These are phyloP conservation scores for Craterocephalus amniculus DNA, from an alignment of 2,797 vertebrate species.

Conservation along the genomic window DNA sequence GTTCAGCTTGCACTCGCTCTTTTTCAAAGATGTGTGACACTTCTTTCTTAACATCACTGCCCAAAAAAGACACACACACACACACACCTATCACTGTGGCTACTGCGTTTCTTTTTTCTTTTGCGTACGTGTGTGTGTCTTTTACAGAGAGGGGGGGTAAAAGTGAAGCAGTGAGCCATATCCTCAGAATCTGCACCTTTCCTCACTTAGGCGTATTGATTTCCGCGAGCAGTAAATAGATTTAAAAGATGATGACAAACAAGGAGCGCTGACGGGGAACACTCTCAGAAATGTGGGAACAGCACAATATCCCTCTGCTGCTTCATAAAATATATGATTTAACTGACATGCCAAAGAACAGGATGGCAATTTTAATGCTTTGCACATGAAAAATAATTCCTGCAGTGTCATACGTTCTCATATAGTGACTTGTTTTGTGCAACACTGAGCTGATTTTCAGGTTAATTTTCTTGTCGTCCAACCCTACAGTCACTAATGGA, in stretches of 20 bases:
- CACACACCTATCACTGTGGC: slow-evolving; percentile 33
- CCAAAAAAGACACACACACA: slow-evolving; percentile 38
- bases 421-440: slow-evolving; percentile 26
- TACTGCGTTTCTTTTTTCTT: slow-evolving; percentile 25
- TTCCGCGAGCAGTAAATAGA: slow-evolving; percentile 84
- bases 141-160: slow-evolving; percentile 18
- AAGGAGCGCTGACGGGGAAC: slow-evolving; percentile 79
- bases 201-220: slow-evolving; percentile 86
- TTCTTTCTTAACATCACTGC: slow-evolving; percentile 48
- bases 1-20: slow-evolving; percentile 61
- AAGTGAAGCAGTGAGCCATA: slow-evolving; percentile 60
- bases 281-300: slow-evolving; percentile 78
- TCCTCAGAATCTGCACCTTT: slow-evolving; percentile 80
- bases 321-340: slow-evolving; percentile 78
- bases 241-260: slow-evolving; percentile 84
- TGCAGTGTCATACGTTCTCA: slow-evolving; percentile 42
- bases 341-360: slow-evolving; percentile 64
- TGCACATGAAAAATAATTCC: slow-evolving; percentile 55
- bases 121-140: slow-evolving; percentile 16
- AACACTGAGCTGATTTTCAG: slow-evolving; percentile 20
- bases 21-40: slow-evolving; percentile 66
- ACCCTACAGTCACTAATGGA: slow-evolving; percentile 82
- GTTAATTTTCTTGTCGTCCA: slow-evolving; percentile 14
- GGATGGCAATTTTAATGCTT: slow-evolving; percentile 67
- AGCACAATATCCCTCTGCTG: slow-evolving; percentile 75